Base-by-base conservation (phyloP, 2,888 invertebrate genomes). In the Dryococelus australis region DNA sequence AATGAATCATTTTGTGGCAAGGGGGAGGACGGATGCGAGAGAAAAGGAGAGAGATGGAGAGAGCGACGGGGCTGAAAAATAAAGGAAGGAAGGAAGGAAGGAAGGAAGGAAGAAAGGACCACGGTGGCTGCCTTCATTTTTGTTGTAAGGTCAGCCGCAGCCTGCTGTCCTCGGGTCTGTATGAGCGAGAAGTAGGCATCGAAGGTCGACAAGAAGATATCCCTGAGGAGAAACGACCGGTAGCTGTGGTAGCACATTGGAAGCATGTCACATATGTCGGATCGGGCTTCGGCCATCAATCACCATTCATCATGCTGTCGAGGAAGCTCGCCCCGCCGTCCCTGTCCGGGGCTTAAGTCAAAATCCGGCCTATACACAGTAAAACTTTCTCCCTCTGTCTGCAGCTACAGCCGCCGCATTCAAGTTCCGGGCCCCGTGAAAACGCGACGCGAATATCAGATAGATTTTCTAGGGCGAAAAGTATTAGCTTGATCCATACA, bases 251-350 rank as follows among this genome's bases (percentile, higher is more conserved):
- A 83, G 83, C 83, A 83, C 83, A 83, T 35, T 83, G 83, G 13
- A 85, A 85, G 84, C 87, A 87, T 85, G 87, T 87, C 87, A 87
- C 87, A 87, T 85, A 85, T 85, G 87, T 87, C 43, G 87, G 80
- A 87, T 87, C 80, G 85, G 80, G 85, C 80, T 85, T 87, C 51
- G 85, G 51, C 86, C 86, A 87, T 87, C 87, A 86, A 87, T 87
- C 87, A 87, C 86, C 87, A 87, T 87, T 86, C 87, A 87, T 87
- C 87, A 87, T 86, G 83, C 85, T 87, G 86, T 87, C 87, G 84
- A 85, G 87, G 78, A n/a, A 83, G 83, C 35, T 20, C 28, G 13
- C 43, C 35, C 28, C 35, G n/a, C 28, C 83, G 65, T n/a, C n/a
- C 65, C 65, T 65, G 65, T 8, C 8, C n/a, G 65, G 1, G 83